These are phyloP conservation scores for Eubasilissa splendida DNA, from an alignment of 2,888 invertebrate genomes.

Conservation along the genomic window DNA sequence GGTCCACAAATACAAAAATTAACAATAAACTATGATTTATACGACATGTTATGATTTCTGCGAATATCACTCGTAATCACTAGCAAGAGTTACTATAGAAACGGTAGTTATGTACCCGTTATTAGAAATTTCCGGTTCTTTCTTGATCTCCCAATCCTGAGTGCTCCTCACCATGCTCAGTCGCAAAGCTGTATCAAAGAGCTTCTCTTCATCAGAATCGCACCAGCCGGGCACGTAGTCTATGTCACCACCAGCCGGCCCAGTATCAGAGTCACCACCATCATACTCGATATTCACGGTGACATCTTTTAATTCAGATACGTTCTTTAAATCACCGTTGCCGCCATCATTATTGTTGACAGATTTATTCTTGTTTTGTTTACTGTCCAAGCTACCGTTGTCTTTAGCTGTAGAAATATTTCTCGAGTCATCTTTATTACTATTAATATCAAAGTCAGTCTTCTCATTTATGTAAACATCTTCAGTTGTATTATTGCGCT, in stretches of 20 bases:
- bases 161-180: constrained; percentile 5
- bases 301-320: no score
- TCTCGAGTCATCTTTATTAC: background rate
- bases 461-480: background rate
- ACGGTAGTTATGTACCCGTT: no score
- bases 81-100: no score
- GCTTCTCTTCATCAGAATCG: constrained; percentile 35
- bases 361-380: no score
- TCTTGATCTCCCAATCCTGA: constrained; percentile 25
- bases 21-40: no score
- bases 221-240: constrained; percentile 1
- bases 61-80: no score
- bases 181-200: constrained; percentile 4
- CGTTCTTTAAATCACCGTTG: no score
- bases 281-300: background rate
- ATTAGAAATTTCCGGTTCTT: background rate
- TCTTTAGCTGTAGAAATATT: no score
- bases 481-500: background rate
- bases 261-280: background rate
- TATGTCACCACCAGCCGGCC: background rate
- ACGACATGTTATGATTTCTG: no score
- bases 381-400: no score
- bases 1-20: no score
- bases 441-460: background rate
- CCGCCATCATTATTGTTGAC: no score